These are phyloP conservation scores for Tridacna gigas DNA, from an alignment of 2,888 invertebrate species.

Conservation along the genomic window DNA sequence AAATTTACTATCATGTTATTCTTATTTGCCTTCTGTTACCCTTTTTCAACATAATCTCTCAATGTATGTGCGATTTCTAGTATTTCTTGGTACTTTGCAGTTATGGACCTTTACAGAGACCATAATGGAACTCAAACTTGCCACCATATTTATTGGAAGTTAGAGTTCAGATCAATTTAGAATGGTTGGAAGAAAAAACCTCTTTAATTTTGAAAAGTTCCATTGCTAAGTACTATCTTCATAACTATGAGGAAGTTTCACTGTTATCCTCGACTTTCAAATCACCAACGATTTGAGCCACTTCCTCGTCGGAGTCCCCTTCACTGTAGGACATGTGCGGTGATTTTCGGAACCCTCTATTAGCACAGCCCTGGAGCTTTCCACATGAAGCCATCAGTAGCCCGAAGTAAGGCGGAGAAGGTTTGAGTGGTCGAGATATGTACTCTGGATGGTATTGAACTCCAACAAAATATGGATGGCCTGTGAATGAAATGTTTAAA, in stretches of 20 bases:
- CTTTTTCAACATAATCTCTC: too few species aligned
- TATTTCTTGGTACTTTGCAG: too few species aligned
- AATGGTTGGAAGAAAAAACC: background rate
- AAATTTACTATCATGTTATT: too few species aligned
- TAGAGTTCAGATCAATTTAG: background rate
- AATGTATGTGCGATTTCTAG: too few species aligned
- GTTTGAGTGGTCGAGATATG: conserved; percentile 90
- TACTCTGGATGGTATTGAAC: conserved; percentile 99
- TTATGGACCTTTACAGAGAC: too few species aligned
- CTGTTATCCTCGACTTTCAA: conserved; percentile 10
- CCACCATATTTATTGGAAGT: background rate
- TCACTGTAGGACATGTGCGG: conserved; percentile 80
- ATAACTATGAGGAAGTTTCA: conserved; percentile 1
- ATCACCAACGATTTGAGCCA: conserved; percentile 39
- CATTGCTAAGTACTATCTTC: background rate
- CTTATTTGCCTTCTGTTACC: too few species aligned
- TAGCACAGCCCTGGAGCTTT: conserved; percentile 88
- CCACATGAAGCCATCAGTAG: conserved; percentile 95
- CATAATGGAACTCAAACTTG: background rate
- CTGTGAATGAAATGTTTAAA: conserved; percentile 73
- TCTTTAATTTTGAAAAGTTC: background rate
- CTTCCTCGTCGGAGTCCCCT: conserved; percentile 71
- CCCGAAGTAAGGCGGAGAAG: conserved; percentile 98
- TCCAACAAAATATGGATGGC: conserved; percentile 96
- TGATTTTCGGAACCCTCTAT: conserved; percentile 80